phyloP scores from a whole-genome alignment of 1,140 invertebrate species.

The Arion vulgaris region DNA sequence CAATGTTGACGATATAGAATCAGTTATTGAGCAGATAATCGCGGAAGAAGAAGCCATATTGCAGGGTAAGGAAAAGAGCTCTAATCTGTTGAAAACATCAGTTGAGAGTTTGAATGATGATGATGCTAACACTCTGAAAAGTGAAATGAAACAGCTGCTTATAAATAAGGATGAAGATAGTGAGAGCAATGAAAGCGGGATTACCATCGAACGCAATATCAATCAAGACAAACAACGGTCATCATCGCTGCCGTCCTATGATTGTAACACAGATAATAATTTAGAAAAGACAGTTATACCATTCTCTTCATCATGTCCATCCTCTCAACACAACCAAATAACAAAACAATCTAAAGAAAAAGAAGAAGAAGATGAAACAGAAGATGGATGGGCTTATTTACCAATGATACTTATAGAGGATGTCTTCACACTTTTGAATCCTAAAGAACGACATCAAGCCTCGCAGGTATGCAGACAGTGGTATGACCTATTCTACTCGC shows the following conservation, averaged over 20 bases:
- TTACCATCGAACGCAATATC: neutral
- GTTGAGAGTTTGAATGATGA: neutral
- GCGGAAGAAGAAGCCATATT: constrained; percentile 22
- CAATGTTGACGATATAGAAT: constrained; percentile 19
- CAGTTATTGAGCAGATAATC: constrained; percentile 20
- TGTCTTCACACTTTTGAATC: constrained; percentile 81
- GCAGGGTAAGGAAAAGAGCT: neutral
- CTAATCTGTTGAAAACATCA: neutral
- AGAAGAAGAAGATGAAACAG: constrained; percentile 45
- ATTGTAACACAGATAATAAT: neutral
- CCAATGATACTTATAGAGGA: constrained; percentile 85
- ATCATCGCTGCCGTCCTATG: constrained; percentile 12
- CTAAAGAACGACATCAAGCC: constrained; percentile 82
- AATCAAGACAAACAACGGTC: neutral
- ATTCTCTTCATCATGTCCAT: constrained; percentile 19
- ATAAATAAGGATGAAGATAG: neutral
- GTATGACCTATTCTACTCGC: constrained; percentile 83
- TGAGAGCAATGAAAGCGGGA: neutral
- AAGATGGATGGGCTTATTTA: constrained; percentile 78
- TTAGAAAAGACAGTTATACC: neutral
- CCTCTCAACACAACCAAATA: neutral
- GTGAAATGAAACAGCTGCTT: neutral
- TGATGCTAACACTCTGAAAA: neutral
- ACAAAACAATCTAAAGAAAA: neutral
- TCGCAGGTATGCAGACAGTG: constrained; percentile 81